Conservation (phyloP, 2,888 invertebrate species). For the Drosophila ezoana region DNA sequence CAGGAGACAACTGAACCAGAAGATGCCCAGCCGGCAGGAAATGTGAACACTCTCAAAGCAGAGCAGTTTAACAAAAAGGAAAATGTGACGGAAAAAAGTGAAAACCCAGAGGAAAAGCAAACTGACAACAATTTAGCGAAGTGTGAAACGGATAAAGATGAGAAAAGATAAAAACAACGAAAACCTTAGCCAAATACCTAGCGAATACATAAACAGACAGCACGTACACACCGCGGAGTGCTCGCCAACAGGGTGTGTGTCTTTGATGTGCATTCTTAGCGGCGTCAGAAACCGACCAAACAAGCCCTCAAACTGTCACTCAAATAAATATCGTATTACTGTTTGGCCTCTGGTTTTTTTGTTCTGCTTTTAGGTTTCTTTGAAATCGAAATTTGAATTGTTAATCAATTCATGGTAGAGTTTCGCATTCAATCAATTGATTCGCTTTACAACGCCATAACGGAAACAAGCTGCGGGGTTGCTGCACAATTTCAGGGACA, state of each 20-base stretch:
- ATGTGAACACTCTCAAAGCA: too few relatives aligned
- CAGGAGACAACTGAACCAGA: background rate
- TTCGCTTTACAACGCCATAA: conserved; percentile 48
- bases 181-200: conserved; percentile 1
- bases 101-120: background rate
- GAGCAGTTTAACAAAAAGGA: background rate
- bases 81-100: background rate
- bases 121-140: background rate
- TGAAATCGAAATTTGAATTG: conserved; percentile 70
- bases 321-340: conserved; percentile 11
- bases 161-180: conserved; percentile 10
- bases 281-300: conserved; percentile 8
- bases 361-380: conserved; percentile 23
- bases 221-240: background rate
- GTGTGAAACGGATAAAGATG: conserved; percentile 11
- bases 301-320: conserved; percentile 30
- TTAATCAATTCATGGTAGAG: conserved; percentile 61
- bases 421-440: conserved; percentile 58
- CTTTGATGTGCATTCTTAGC: conserved; percentile 20
- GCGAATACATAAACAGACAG: background rate
- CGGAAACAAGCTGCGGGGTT: conserved; percentile 66
- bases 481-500: conserved; percentile 79
- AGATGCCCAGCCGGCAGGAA: background rate
- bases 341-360: conserved; percentile 20
- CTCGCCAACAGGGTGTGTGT: background rate